Base-by-base conservation (phyloP, 2,113 vertebrate genomes). In the Pterocles gutturalis region DNA sequence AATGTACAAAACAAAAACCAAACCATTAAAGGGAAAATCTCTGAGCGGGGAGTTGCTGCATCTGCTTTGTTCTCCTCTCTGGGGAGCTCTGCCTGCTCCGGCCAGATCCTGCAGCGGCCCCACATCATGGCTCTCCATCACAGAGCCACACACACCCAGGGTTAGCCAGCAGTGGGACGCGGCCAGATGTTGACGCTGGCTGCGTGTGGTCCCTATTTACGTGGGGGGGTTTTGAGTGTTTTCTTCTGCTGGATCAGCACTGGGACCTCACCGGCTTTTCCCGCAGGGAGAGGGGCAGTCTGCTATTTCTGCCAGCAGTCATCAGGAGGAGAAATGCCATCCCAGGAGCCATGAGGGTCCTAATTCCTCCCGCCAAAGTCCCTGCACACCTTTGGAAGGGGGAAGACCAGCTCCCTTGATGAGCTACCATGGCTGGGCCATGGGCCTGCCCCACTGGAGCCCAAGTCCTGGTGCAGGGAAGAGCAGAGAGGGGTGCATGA, bases 1-100 rank as follows among this genome's bases (percentile, higher is more conserved):
- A 94, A 97, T 93, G 97, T 98, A 97, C 97, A 97, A 98, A 96
- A 96, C 57, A 82, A 91, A 96, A 93, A 72, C 34, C 86, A 96
- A 96, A 96, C 94, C 91, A 97, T 97, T 97, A 97, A 97, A 97
- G 34, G 43, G 83, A 89, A 93, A 94, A 91, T 16, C 78, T 96
- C 75, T 0, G 0, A 90, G 83, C 0, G 1, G 69, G 69, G 72
- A 60, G 43, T 28, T 26, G 65, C 54, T 87, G 75, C 64, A 70
- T 64, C 91, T 62, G 48, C 19, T 83, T 71, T 79, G 15, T 70
- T 81, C 46, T 87, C 19, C 60, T 89, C 26, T n/a, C n/a, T 2
- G 1, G 11, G 55, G 11, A 78, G 29, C 20, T 46, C 36, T 78
- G 49, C 15, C 24, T 67, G 64, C 54, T 55, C 72, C 3, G 3